Evolutionary conservation across 2,888 invertebrate species (phyloP), one percentile per base, ranked within the genome.

Genomic region (Halictus quadricinctus): DNA sequence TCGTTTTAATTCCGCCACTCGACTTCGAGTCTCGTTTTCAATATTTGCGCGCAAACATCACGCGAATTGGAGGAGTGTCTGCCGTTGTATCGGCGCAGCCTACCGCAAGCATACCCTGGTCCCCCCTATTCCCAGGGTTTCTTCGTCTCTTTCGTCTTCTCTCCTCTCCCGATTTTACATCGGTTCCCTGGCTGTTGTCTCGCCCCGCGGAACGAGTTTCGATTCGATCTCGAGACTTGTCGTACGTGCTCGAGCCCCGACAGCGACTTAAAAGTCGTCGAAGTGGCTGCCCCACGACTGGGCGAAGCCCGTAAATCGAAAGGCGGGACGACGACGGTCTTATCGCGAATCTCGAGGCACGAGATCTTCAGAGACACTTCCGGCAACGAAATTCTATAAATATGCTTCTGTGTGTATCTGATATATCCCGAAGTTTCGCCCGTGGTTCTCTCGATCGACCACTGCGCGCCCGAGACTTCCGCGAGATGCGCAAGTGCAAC

Each of bases 11-110:
- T 82, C 78, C 75, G n/a, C 36, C 60, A 72, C 74, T 82, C 82
- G 82, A 48, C 74, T 46, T 78, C 70, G 50, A 81, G 81, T 48
- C 73, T 76, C 81, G 76, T 82, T 82, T 82, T 78, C 84, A 84
- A 84, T 84, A 84, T 84, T 84, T 84, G 76, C 84, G 60, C 60
- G 84, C 60, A 84, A 84, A 84, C 84, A 82, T 72, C 75, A 50
- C 41, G 54, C 64, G 50, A 82, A 70, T n/a, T 48, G 70, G 50
- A 25, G 54, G 60, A 78, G 64, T 25, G 72, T 72, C 60, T 43
- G 41, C 2, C 41, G 21, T 10, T 48, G 70, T 25, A 46, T 70
- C 36, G 48, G 43, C 48, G 13, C 46, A 36, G 36, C 13, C 18
- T 64, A 64, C 7, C 64, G 64, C 64, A 64, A 64, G 64, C 64